Evolutionary conservation across 2,888 invertebrate genomes (phyloP).

Genomic region (Taphrorychus bicolor): DNA sequence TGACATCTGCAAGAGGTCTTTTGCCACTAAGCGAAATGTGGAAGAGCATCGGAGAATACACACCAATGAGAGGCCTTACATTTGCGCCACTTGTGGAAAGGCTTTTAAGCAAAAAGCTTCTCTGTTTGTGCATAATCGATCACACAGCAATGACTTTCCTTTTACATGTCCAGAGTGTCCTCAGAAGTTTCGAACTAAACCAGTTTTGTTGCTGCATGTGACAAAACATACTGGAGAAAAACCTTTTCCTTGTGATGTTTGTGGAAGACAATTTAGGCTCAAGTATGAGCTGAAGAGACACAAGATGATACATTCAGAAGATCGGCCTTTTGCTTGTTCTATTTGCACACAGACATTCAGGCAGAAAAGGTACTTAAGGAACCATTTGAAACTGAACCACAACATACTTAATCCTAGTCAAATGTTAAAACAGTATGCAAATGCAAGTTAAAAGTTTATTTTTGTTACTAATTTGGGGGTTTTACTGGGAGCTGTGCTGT

Average conservation of each 20-base stretch:
- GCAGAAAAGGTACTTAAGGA: conserved; percentile 63
- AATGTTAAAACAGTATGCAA: conserved; percentile 12
- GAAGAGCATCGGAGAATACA: conserved; percentile 68
- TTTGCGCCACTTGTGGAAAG: conserved; percentile 68
- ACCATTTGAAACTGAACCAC: conserved; percentile 62
- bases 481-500: no score
- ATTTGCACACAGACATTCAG: conserved; percentile 61
- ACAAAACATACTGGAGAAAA: conserved; percentile 70
- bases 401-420: conserved; percentile 26
- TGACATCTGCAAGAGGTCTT: conserved; percentile 63
- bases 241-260: conserved; percentile 66
- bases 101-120: conserved; percentile 72
- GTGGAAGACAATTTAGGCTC: conserved; percentile 66
- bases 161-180: conserved; percentile 68
- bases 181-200: conserved; percentile 67
- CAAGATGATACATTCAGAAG: conserved; percentile 62
- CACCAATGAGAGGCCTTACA: conserved; percentile 67
- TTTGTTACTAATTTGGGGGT: no score
- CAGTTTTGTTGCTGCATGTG: conserved; percentile 65
- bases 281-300: conserved; percentile 68
- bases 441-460: conserved; percentile 12
- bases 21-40: conserved; percentile 68
- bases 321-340: conserved; percentile 62
- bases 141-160: conserved; percentile 65
- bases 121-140: conserved; percentile 68